These are phyloP conservation scores for Euthynnus affinis DNA, from an alignment of 2,797 vertebrate species.

Conservation along the genomic window DNA sequence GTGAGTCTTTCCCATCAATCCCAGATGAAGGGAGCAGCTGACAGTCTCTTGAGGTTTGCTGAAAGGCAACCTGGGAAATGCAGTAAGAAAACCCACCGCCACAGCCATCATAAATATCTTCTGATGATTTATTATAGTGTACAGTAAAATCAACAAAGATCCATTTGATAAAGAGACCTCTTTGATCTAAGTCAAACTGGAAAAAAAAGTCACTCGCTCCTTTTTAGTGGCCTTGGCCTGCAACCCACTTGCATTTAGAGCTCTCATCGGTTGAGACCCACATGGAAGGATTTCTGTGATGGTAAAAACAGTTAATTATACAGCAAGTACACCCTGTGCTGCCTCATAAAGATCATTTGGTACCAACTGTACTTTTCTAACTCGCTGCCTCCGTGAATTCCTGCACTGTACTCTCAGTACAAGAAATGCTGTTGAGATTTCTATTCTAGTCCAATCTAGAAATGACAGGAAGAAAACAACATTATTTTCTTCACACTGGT, in stretches of 20 bases:
- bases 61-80: not conserved
- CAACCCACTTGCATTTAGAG: not conserved
- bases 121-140: not conserved
- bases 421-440: too few species aligned
- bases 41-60: too few species aligned
- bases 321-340: not conserved
- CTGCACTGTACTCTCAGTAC: not conserved
- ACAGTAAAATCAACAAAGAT: not conserved
- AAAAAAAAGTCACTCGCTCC: conserved; percentile 9
- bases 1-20: too few species aligned
- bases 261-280: conserved; percentile 12
- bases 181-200: conserved; percentile 15
- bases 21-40: not conserved
- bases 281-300: conserved; percentile 1
- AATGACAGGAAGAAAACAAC: not conserved
- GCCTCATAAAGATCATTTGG: conserved; percentile 25
- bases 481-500: too few species aligned
- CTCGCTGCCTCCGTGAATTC: not conserved
- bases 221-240: conserved; percentile 2
- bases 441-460: not conserved
- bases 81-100: too few species aligned
- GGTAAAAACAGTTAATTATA: conserved; percentile 41
- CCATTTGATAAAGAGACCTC: not conserved
- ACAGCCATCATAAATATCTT: not conserved
- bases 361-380: conserved; percentile 17